Evolutionary conservation across 2,888 invertebrate species (phyloP).

Genomic region (Drosophila pegasa): DNA sequence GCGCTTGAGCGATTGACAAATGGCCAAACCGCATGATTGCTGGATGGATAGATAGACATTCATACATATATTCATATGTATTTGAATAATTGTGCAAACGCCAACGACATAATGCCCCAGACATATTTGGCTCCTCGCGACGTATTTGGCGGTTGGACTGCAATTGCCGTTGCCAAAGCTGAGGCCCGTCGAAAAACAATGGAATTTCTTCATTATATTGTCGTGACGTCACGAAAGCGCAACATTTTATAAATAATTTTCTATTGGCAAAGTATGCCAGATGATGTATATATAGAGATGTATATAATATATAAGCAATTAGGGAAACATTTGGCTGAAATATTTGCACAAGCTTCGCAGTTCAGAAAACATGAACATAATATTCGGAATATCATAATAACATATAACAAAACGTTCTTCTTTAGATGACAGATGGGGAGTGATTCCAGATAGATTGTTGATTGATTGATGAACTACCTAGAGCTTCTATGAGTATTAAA

Average conservation of each 20-base stretch:
- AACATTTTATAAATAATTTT: constrained; percentile 1
- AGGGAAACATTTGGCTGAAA: neutral
- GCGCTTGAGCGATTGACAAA: constrained; percentile 28
- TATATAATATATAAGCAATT: neutral
- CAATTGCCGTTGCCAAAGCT: constrained; percentile 51
- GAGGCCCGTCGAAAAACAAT: constrained; percentile 15
- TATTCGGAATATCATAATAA: neutral
- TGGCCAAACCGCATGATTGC: neutral
- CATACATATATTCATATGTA: neutral
- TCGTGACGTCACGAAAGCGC: constrained; percentile 8
- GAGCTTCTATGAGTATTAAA: no score
- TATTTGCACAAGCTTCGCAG: neutral
- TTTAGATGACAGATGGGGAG: neutral
- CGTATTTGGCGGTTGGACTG: constrained; percentile 48
- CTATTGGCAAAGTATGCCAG: neutral
- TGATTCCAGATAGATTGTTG: neutral
- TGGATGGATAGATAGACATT: neutral
- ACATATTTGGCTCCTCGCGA: constrained; percentile 42
- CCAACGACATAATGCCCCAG: constrained; percentile 36
- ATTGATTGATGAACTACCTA: no score
- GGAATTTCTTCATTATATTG: constrained; percentile 23
- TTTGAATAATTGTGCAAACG: constrained; percentile 32
- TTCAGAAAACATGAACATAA: neutral
- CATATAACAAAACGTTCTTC: neutral
- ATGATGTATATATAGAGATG: neutral